Base-by-base conservation (phyloP, 2,888 invertebrate species). In the Bhutanitis thaidina region DNA sequence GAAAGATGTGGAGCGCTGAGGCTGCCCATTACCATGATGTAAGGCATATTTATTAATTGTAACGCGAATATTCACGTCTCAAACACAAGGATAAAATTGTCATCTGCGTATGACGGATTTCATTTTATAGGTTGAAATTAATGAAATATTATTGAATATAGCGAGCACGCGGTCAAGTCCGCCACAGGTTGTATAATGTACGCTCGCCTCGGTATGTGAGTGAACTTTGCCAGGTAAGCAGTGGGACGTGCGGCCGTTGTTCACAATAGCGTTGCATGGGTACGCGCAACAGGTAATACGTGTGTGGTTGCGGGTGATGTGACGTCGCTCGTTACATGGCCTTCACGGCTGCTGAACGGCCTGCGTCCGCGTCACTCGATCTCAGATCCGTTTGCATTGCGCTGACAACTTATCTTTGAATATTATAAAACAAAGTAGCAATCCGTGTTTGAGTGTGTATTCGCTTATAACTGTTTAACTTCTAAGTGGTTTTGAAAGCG, bases 1-100 rank as follows among this genome's bases (percentile, higher is more conserved):
- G 84, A 84, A 3, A 90, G 75, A 64, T 87, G 84, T 51, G 73
- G 77, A 51, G 85, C 79, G 56, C 80, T 85, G 15, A 90, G 74
- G 66, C 81, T 82, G 40, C 89, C 90, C 81, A 88, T 88, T 53
- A 90, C 84, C 85, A 90, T 89, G 47, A 90, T 79, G 64, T 90
- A 90, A 57, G 90, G 90, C 90, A 90, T 90, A 41, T 61, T 81
- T 56, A 14, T 54, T 49, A 53, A 46, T 40, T 29, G 7, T 27
- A 27, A 27, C 27, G 27, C 27, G 27, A 7, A 27, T 27, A 4
- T 27, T 27, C 27, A 27, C 27, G 27, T 27, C 27, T 8, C 27
- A 8, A 52, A 29, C n/a, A n/a, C n/a, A n/a, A n/a, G n/a, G n/a
- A 43, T 34, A 49, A 53, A 62, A 66, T 47, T 60, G 64, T 78